phyloP scores from a whole-genome alignment of 2,888 invertebrate species.

The Hedychridium roseum region DNA sequence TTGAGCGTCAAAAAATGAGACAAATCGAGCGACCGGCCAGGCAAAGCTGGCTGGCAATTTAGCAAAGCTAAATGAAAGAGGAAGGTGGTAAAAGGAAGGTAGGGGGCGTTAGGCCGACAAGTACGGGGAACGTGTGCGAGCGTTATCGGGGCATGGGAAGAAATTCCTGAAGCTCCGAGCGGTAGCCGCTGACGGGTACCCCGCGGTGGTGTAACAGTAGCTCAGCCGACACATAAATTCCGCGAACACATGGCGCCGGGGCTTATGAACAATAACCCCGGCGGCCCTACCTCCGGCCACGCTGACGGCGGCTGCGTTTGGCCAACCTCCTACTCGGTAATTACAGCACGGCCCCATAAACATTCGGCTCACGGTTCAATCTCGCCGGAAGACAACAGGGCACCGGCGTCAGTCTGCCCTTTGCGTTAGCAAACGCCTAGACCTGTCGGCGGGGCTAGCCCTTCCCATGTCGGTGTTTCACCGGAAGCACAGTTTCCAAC shows the following conservation, averaged over 20 bases:
- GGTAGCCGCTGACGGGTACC: slow-evolving; percentile 1
- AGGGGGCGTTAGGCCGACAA: slow-evolving; percentile 6
- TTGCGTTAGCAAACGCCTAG: too few relatives aligned
- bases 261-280: slow-evolving; percentile 59
- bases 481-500: too few relatives aligned
- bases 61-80: too few relatives aligned
- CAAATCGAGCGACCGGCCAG: too few relatives aligned
- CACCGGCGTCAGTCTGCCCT: too few relatives aligned
- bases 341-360: slow-evolving; percentile 51
- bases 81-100: slow-evolving; percentile 6
- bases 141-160: slow-evolving; percentile 25
- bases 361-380: slow-evolving; percentile 53
- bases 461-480: too few relatives aligned
- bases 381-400: slow-evolving; percentile 32
- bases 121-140: slow-evolving; percentile 18
- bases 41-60: too few relatives aligned
- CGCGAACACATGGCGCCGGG: slow-evolving; percentile 52
- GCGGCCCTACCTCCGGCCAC: slow-evolving; percentile 19
- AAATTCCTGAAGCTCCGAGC: too few relatives aligned
- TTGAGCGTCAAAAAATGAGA: too few relatives aligned
- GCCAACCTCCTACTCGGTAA: slow-evolving; percentile 49
- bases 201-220: slow-evolving; percentile 30
- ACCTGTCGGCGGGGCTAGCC: too few relatives aligned
- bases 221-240: slow-evolving; percentile 56
- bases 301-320: slow-evolving; percentile 33